A percentile compares a stretch with the other conserved stretches of the same genome.
These are phyloP conservation scores for Lasioglossum morio DNA, from an alignment of 2,888 invertebrate species.

Conservation along the genomic window DNA sequence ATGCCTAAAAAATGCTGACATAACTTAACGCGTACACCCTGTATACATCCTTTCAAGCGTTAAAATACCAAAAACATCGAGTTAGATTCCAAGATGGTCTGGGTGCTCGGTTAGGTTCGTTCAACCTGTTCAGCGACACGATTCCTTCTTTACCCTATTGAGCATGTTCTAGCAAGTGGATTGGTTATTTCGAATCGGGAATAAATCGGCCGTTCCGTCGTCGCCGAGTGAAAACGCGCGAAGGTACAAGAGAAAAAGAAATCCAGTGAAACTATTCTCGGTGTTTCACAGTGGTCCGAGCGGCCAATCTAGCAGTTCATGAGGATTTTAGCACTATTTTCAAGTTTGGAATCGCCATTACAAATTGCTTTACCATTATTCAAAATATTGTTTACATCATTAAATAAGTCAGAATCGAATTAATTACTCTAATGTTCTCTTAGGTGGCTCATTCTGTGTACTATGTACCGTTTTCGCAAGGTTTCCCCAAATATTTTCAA, in stretches of 20 bases:
- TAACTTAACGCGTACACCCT: no score
- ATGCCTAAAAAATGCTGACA: no score
- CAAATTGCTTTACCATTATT: no score
- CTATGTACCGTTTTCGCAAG: no score
- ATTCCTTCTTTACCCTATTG: not conserved
- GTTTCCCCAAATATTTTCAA: no score
- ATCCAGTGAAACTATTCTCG: not conserved
- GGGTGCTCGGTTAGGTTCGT: not conserved
- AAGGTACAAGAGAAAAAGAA: not conserved
- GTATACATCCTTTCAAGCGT: not conserved
- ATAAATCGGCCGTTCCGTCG: not conserved
- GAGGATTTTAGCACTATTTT: no score
- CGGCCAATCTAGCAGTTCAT: no score
- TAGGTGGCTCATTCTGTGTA: no score
- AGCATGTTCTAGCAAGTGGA: not conserved
- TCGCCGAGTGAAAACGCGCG: slow-evolving; percentile 1
- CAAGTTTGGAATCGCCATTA: no score
- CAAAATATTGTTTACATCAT: no score
- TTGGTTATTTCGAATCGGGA: not conserved
- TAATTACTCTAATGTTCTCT: no score
- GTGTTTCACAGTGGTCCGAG: not conserved
- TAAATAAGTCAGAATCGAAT: no score
- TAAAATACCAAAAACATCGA: not conserved
- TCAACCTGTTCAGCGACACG: not conserved
- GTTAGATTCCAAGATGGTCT: not conserved